Conservation (phyloP, 2,888 invertebrate species). For the Petrophora chlorosata region DNA sequence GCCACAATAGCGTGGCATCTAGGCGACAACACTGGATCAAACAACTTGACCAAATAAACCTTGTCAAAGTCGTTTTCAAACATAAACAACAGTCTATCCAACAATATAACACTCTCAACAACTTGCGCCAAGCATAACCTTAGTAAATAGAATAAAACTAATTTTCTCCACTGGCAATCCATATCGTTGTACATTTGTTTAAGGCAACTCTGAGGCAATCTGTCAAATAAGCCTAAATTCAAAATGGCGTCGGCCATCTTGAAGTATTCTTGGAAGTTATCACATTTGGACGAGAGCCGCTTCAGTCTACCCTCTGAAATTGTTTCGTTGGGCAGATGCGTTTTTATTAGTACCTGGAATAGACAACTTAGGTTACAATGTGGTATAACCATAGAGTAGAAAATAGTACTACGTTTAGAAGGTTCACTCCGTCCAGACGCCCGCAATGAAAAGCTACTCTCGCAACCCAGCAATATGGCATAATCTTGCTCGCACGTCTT, state of each 20-base stretch:
- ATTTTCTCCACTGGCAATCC: slow-evolving; percentile 77
- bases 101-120: slow-evolving; percentile 91
- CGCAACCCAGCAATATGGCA: too few species aligned
- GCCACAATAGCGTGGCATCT: slow-evolving; percentile 90
- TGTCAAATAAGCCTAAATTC: slow-evolving; percentile 75
- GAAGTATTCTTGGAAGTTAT: slow-evolving; percentile 88
- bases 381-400: too few species aligned
- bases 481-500: too few species aligned
- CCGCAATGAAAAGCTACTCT: too few species aligned
- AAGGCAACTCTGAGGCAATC: slow-evolving; percentile 54
- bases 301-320: slow-evolving; percentile 83
- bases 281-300: slow-evolving; percentile 84
- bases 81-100: slow-evolving; percentile 92
- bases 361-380: slow-evolving; percentile 15
- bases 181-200: slow-evolving; percentile 46
- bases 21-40: slow-evolving; percentile 93
- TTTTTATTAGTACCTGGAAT: slow-evolving; percentile 69
- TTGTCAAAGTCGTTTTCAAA: slow-evolving; percentile 84
- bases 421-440: too few species aligned
- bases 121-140: slow-evolving; percentile 90
- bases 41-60: slow-evolving; percentile 88
- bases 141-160: slow-evolving; percentile 90
- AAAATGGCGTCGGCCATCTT: slow-evolving; percentile 86
- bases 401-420: too few species aligned
- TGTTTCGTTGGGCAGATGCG: slow-evolving; percentile 51